These are phyloP conservation scores for Zenarchopterus dispar DNA, from an alignment of 2,797 vertebrate species.

Conservation along the genomic window DNA sequence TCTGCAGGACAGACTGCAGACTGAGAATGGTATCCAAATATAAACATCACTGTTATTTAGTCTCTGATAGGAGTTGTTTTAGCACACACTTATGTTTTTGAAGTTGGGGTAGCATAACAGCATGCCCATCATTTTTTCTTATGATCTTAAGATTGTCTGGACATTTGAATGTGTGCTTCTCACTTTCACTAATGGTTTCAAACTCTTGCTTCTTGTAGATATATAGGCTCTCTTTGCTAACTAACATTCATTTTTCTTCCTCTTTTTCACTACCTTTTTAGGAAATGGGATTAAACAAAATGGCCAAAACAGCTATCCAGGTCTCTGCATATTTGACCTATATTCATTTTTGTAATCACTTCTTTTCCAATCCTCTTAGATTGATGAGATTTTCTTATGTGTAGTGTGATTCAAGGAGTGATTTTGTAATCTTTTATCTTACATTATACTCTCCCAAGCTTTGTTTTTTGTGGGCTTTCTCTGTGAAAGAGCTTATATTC, in stretches of 20 bases:
- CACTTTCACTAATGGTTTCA: constrained; percentile 24
- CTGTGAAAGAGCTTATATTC: constrained; percentile 2
- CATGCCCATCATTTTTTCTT: background rate
- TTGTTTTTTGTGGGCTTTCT: background rate
- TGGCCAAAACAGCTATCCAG: constrained; percentile 80
- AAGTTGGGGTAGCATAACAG: background rate
- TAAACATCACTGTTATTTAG: background rate
- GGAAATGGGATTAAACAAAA: constrained; percentile 79
- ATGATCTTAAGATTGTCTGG: background rate
- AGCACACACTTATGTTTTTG: background rate
- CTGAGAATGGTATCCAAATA: constrained; percentile 74
- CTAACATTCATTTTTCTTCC: constrained; percentile 45
- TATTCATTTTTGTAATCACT: constrained; percentile 39
- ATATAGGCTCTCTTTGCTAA: constrained; percentile 55
- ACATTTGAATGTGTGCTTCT: constrained; percentile 5
- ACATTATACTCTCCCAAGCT: background rate
- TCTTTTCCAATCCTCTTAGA: constrained; percentile 18
- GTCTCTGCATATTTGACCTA: constrained; percentile 72
- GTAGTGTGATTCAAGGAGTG: constrained; percentile 13
- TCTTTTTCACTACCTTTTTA: constrained; percentile 59
- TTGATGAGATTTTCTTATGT: background rate
- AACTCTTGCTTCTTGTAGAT: constrained; percentile 17
- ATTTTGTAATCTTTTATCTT: constrained; percentile 14
- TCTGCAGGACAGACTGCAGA: constrained; percentile 71
- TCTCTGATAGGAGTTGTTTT: background rate